These are phyloP conservation scores for Caenorhabditis afra DNA, from an alignment of 2,888 invertebrate species.

Conservation along the genomic window DNA sequence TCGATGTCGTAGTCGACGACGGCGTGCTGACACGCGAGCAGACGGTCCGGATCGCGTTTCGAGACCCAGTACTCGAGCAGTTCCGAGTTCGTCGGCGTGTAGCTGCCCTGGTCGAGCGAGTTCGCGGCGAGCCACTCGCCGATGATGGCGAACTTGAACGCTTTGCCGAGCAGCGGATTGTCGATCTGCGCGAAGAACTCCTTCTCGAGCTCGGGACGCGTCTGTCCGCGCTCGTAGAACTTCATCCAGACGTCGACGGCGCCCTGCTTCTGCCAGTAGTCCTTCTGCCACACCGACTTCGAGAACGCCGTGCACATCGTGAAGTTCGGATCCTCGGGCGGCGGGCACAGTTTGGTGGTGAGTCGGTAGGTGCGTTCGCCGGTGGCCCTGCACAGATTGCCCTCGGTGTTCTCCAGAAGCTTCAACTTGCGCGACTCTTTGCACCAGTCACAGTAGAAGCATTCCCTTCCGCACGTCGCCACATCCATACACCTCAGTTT, in stretches of 20 bases:
- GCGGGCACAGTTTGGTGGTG: slow-evolving; percentile 75
- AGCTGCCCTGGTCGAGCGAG: slow-evolving; percentile 78
- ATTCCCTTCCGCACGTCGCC: slow-evolving; percentile 79
- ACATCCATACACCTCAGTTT: slow-evolving; percentile 80
- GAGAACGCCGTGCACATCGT: slow-evolving; percentile 80
- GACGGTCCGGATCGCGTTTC: slow-evolving; percentile 78
- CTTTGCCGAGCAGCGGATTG: slow-evolving; percentile 79
- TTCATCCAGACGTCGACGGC: slow-evolving; percentile 80
- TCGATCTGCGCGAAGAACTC: slow-evolving; percentile 80
- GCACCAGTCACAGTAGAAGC: slow-evolving; percentile 80
- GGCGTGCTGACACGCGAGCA: slow-evolving; percentile 79
- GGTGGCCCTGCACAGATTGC: slow-evolving; percentile 78
- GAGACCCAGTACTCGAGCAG: slow-evolving; percentile 80
- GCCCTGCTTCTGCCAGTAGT: slow-evolving; percentile 80
- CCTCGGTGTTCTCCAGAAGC: slow-evolving; percentile 79
- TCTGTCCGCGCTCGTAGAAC: slow-evolving; percentile 77
- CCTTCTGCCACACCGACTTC: slow-evolving; percentile 80
- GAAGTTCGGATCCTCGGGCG: slow-evolving; percentile 79
- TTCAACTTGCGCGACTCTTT: slow-evolving; percentile 76
- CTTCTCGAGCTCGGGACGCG: slow-evolving; percentile 76
- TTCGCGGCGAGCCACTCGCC: slow-evolving; percentile 80
- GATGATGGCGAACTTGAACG: slow-evolving; percentile 79
- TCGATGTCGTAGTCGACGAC: slow-evolving; percentile 80
- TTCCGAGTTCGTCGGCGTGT: slow-evolving; percentile 80
- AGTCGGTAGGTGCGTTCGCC: slow-evolving; percentile 78